Percentiles rank a stretch among this genome's conserved stretches.
Conservation (phyloP, 2,113 vertebrate species). For the Microtus ochrogaster region DNA sequence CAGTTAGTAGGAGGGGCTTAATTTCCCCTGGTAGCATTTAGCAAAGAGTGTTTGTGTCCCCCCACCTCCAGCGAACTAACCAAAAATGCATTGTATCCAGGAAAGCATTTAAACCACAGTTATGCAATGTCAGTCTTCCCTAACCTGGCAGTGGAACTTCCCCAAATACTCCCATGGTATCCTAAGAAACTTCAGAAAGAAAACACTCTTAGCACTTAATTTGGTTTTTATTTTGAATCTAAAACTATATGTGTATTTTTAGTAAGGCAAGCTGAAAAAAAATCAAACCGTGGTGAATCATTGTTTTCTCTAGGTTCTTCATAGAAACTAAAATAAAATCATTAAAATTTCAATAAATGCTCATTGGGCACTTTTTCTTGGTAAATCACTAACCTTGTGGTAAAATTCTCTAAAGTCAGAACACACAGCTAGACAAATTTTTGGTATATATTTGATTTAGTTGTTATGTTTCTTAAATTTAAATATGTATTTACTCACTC, state of each 20-base stretch:
- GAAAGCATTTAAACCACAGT: slow-evolving; percentile 65
- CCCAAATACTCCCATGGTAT: slow-evolving; percentile 63
- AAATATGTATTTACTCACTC: not conserved
- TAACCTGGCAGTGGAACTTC: slow-evolving; percentile 64
- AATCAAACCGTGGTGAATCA: not conserved
- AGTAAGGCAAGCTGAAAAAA: not conserved
- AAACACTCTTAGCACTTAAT: slow-evolving; percentile 48
- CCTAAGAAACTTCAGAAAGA: slow-evolving; percentile 72
- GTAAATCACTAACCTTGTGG: slow-evolving; percentile 2
- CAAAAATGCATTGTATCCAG: slow-evolving; percentile 31
- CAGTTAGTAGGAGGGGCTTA: not conserved
- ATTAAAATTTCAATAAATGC: slow-evolving; percentile 1
- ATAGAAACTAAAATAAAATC: not conserved
- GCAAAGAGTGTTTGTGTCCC: not conserved
- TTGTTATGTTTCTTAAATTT: not conserved
- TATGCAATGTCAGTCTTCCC: slow-evolving; percentile 55
- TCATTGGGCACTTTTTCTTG: not conserved
- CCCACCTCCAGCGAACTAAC: not conserved
- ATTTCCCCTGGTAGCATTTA: not conserved
- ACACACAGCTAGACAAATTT: not conserved
- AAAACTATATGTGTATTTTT: not conserved
- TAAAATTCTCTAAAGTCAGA: not conserved
- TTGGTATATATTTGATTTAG: not conserved
- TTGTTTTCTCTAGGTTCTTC: slow-evolving; percentile 5
- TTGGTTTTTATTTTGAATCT: slow-evolving; percentile 36